Evolutionary conservation across 2,113 vertebrate genomes (phyloP), one percentile per base, ranked within the genome.

Genomic region (Guaruba guarouba): DNA sequence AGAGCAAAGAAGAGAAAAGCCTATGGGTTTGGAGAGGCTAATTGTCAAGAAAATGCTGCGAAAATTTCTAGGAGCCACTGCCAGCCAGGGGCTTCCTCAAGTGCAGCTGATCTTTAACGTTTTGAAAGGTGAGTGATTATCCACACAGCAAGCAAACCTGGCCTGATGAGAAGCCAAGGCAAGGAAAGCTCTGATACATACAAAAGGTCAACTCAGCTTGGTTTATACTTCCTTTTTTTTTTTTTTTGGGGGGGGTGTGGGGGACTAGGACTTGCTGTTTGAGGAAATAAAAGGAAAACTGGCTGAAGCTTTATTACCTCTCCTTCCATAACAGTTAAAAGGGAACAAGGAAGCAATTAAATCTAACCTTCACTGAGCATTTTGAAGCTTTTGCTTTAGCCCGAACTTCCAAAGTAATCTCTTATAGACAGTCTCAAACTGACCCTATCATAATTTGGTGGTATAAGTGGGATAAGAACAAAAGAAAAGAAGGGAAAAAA

Each of bases 41-140:
- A 80, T 37, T 71, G 59, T 33, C 24, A 63, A 59, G 39, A 68
- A 66, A 68, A 19, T 75, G 43, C 25, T 28, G 27, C 44, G 82
- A 39, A 43, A 22, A 75, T 77, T 83, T 70, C 55, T 17, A 35
- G 16, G 10, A 88, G 43, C 52, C 52, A 24, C 35, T 90, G 80
- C 48, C 57, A 73, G 31, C 39, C 3, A 2, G 37, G 80, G 74
- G 69, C 61, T 90, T 85, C 88, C 57, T 92, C 80, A 66, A 75
- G 69, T 52, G 73, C 35, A 61, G 73, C 69, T 88, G 82, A 84
- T 57, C 76, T 95, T 94, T 84, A 84, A 17, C n/a, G 29, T 88
- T 79, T 61, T 62, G 64, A 92, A 96, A 96, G 73, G 83, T 52
- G 51, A 93, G 55, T 90, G 73, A 88, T 93, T 86, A 93, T 70